Percentiles rank a stretch among this genome's conserved stretches.
phyloP scores from a whole-genome alignment of 1,140 invertebrate genomes.

The Bombus huntii region DNA sequence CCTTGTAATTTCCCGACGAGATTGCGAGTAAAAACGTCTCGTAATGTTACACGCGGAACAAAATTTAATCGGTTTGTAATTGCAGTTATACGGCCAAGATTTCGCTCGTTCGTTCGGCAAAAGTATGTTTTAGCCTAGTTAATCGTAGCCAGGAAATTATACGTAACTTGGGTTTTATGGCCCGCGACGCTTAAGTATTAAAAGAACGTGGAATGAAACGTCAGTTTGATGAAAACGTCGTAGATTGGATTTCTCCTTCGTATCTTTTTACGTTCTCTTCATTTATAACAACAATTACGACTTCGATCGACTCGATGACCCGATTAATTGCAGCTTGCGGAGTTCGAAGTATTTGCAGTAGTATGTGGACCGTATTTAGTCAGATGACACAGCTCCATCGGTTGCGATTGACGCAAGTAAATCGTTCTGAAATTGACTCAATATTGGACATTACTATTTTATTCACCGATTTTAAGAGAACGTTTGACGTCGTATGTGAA shows the following conservation, averaged over 20 bases:
- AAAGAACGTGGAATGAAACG: neutral
- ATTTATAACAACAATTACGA: neutral
- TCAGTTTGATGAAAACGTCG: neutral
- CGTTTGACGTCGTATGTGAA: neutral
- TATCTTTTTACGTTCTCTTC: neutral
- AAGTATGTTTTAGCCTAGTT: neutral
- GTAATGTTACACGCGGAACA: neutral
- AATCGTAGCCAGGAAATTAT: neutral
- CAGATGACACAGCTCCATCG: slow-evolving; percentile 9
- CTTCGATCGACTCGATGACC: neutral
- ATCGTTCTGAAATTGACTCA: slow-evolving; percentile 67
- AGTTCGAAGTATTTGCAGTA: neutral
- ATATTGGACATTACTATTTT: neutral
- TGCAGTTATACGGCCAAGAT: neutral
- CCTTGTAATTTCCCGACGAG: neutral
- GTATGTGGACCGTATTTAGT: neutral
- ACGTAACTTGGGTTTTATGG: neutral
- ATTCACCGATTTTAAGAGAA: neutral
- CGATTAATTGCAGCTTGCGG: neutral
- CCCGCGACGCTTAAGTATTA: neutral
- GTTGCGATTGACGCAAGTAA: slow-evolving; percentile 58
- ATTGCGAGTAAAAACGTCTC: neutral
- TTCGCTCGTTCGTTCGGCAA: neutral
- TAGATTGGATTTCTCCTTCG: neutral
- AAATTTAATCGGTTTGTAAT: slow-evolving; percentile 13